Base-by-base conservation (phyloP, 1,140 invertebrate species). In the Littorina saxatilis region DNA sequence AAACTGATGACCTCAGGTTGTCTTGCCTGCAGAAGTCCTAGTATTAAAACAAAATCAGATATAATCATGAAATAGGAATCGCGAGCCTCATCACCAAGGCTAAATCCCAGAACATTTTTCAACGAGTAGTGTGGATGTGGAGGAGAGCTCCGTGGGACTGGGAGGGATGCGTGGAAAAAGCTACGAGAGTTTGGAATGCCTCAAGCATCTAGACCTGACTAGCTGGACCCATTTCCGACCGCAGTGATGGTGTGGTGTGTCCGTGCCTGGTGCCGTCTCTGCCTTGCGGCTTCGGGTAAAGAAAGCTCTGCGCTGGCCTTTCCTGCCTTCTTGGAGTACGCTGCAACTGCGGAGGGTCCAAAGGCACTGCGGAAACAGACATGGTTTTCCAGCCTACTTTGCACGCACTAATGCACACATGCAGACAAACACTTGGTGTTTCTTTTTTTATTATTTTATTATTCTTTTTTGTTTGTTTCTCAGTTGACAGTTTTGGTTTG, bases 181-280 rank as follows among this genome's bases (percentile, higher is more conserved):
- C 68, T 72, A 43, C 68, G 37, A 7, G 17, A 2, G 68, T 72
- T 52, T 52, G 37, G 74, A 27, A 63, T 43, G 76, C 76, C 76
- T 39, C 55, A 20, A 43, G 58, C 76, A 78, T 29, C 55, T 78
- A 43, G 76, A 78, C 11, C 39, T 23, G 35, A 50, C 39, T 75
- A 39, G 43, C 32, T 29, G 11, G n/a, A 27, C 9, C 55, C 55
- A 27, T 32, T 32, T 66, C 7, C 61, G 29, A 23, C 55, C 4
- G 55, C 66, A 17, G 66, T 47, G 43, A 17, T 47, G 43, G n/a
- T n/a, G n/a, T n/a, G n/a, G n/a, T n/a, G n/a, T n/a, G n/a, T n/a
- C n/a, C 17, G 7, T 23, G 35, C 23, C 66, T 39, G 17, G 66
- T 35, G 66, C 66, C 20, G 66, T 40, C 13, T 20, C 13, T 20